Evolutionary conservation across 1,140 invertebrate genomes (phyloP), one percentile per base, ranked within the genome.

Genomic region (Agraylea sexmaculata): DNA sequence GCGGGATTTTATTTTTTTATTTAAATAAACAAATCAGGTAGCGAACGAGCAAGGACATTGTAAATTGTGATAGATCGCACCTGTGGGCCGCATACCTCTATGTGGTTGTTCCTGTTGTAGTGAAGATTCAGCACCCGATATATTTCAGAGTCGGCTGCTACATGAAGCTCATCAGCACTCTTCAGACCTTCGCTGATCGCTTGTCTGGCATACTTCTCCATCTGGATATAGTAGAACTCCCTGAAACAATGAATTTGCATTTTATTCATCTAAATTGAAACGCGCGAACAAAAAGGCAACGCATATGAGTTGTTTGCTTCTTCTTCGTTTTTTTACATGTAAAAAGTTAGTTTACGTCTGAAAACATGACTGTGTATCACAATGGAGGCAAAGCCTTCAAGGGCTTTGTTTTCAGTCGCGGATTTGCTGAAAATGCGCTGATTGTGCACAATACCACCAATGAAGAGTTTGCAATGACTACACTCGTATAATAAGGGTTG

Each of bases 201-300:
- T 68, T 98, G 92, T 52, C 94, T 77, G 38, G 95, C 93, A 69
- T 95, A 98, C 68, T 99, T 99, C 72, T 99, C 96, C 93, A 99
- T 99, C 73, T 99, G 95, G 59, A 98, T 99, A 72, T 99, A 99
- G 75, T 94, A 99, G 74, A 99, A 99, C 71, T 99, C 95, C 66
- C 95, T 99, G 80, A 30, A 83, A 38, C 37, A 40, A 40, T 15
- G n/a, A n/a, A n/a, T n/a, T n/a, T n/a, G n/a, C n/a, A n/a, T n/a
- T n/a, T n/a, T n/a, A n/a, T n/a, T n/a, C n/a, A n/a, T n/a, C n/a
- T n/a, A n/a, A n/a, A n/a, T n/a, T n/a, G n/a, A n/a, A n/a, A n/a
- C n/a, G n/a, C n/a, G n/a, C n/a, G n/a, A n/a, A n/a, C n/a, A n/a
- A n/a, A n/a, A n/a, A n/a, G n/a, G n/a, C n/a, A n/a, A n/a, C n/a